Percentiles rank a stretch among this genome's conserved stretches.
Evolutionary conservation across 2,797 vertebrate species (phyloP).

Genomic region (Mus caroli): DNA sequence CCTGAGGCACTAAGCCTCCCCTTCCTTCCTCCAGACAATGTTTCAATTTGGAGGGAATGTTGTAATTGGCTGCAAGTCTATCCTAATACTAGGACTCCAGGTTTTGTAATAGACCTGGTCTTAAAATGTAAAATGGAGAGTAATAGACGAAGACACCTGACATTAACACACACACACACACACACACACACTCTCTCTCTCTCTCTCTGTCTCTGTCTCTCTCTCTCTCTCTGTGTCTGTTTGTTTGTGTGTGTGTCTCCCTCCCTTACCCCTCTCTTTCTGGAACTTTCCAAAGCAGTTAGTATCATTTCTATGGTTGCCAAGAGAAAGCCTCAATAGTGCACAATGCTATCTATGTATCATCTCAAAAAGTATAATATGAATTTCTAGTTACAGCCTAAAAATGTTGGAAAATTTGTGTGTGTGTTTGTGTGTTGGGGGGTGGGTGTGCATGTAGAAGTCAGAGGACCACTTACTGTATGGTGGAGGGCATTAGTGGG

Average conservation of each 20-base stretch:
- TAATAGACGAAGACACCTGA: not conserved
- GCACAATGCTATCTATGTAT: not conserved
- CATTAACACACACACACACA: no score
- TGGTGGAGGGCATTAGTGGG: no score
- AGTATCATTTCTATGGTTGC: not conserved
- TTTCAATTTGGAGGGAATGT: not conserved
- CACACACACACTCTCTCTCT: no score
- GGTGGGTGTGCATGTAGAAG: not conserved
- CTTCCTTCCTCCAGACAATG: not conserved
- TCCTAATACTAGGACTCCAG: not conserved
- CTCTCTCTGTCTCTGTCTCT: no score
- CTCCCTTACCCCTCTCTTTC: not conserved
- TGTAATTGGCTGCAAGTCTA: not conserved
- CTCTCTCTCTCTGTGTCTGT: no score
- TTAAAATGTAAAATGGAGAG: not conserved
- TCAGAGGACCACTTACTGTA: not conserved
- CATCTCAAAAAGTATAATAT: not conserved
- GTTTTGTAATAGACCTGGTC: not conserved
- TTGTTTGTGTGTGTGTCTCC: no score
- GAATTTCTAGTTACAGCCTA: constrained; percentile 49
- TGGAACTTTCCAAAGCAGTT: constrained; percentile 48
- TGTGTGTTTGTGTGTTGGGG: not conserved
- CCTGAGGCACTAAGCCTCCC: not conserved
- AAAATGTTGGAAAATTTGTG: constrained; percentile 25
- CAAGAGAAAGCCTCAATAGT: not conserved